Evolutionary conservation across 2,888 invertebrate genomes (phyloP), one percentile per base, ranked within the genome.

Genomic region (Acleris cristana): DNA sequence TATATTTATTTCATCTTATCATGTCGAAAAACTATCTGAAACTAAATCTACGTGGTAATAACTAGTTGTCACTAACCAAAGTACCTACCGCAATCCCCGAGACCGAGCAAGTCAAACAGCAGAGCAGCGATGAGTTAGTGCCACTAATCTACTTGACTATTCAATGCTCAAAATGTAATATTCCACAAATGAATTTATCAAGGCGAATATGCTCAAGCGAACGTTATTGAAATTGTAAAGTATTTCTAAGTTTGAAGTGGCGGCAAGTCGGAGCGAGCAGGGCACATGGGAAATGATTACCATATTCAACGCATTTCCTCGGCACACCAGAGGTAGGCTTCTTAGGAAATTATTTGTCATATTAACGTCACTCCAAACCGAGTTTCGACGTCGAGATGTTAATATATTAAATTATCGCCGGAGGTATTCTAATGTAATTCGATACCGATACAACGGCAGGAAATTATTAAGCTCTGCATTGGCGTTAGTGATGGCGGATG

Each of bases 271-370:
- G 66, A 77, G 73, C 78, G 72, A 79, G 80, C 77, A 80, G 80
- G 81, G 79, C 88, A 83, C 88, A 80, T 79, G 88, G 87, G 88
- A 84, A 86, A 83, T 84, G 83, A 90, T 90, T 90, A 87, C 83
- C 90, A 90, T 90, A 90, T 90, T 89, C 88, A 85, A 84, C 86
- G 86, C 87, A 86, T 88, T 87, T 83, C 84, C 84, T 76, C 73
- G 72, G 69, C 76, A 74, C 77, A 78, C 74, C 78, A 76, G 78
- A 81, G 79, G 85, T 88, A 87, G 88, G 88, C 90, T 86, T 81
- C 80, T 78, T 78, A 84, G 87, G 87, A 88, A 90, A 90, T 90
- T 88, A 89, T 90, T 90, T 90, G 89, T 90, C 90, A 90, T 88
- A 90, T 90, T 90, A 90, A 90, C 87, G 90, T 91, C 90, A 89